Percentiles rank a stretch among this genome's conserved stretches.
Evolutionary conservation across 2,113 vertebrate species (phyloP).

Genomic region (Emydocephalus ijimae): DNA sequence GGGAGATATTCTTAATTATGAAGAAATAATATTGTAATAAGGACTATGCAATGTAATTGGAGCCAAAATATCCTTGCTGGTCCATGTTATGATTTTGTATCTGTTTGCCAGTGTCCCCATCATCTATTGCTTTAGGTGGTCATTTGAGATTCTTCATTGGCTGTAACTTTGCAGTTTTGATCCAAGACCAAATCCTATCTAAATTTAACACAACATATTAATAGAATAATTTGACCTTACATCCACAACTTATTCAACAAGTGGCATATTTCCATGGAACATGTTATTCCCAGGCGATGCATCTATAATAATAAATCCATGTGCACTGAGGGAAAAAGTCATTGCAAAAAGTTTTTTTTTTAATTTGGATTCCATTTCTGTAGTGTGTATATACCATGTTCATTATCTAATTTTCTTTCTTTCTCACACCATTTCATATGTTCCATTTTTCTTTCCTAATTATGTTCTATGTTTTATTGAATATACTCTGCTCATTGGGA

Average conservation of each 20-base stretch:
- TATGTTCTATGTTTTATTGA: neutral
- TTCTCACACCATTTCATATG: neutral
- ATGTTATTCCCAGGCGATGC: neutral
- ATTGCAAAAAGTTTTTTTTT: slow-evolving; percentile 9
- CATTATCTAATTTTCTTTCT: neutral
- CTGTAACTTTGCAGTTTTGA: neutral
- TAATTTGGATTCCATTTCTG: neutral
- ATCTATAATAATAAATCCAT: neutral
- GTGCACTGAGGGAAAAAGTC: neutral
- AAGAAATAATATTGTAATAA: neutral
- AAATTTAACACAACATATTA: neutral
- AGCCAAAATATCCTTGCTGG: neutral
- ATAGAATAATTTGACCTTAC: neutral
- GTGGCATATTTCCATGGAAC: neutral
- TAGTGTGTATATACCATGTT: neutral
- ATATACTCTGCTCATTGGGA: neutral
- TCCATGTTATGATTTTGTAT: neutral
- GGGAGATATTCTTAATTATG: neutral
- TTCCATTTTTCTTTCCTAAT: neutral
- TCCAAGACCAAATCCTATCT: neutral
- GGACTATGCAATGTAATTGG: neutral
- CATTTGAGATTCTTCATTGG: neutral
- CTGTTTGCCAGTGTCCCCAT: neutral
- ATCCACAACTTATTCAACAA: neutral
- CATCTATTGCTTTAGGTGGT: neutral